phyloP scores from a whole-genome alignment of 2,113 vertebrate genomes.

The Reinhardtius hippoglossoides region DNA sequence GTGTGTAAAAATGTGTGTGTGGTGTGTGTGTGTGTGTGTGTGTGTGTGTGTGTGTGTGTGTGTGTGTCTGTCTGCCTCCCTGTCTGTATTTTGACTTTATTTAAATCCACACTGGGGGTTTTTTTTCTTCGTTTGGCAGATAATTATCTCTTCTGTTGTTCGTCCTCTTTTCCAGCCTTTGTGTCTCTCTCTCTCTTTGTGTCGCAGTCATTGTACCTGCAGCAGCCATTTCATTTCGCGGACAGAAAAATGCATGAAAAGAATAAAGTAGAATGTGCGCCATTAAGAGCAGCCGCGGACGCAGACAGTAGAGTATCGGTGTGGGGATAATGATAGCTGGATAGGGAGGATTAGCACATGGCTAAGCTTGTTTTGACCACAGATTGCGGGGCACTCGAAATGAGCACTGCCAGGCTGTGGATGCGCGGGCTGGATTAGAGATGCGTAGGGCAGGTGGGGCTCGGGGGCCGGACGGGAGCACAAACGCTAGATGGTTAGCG shows the following conservation, averaged over 20 bases:
- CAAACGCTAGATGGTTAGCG: slow-evolving; percentile 34
- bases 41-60: slow-evolving; percentile 27
- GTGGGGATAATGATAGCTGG: slow-evolving; percentile 70
- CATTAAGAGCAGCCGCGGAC: slow-evolving; percentile 41
- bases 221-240: slow-evolving; percentile 2
- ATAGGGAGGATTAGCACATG: slow-evolving; percentile 67
- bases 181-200: slow-evolving; percentile 31
- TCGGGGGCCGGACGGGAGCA: slow-evolving; percentile 4
- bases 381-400: slow-evolving; percentile 73
- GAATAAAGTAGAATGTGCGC: slow-evolving; percentile 33
- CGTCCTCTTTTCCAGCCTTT: slow-evolving; percentile 23
- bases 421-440: slow-evolving; percentile 66
- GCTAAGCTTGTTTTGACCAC: slow-evolving; percentile 79
- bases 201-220: background rate
- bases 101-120: slow-evolving; percentile 21
- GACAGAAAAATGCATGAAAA: slow-evolving; percentile 8
- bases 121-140: slow-evolving; percentile 13
- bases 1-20: background rate
- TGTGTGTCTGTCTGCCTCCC: slow-evolving; percentile 26
- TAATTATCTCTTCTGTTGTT: slow-evolving; percentile 26
- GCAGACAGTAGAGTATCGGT: slow-evolving; percentile 61
- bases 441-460: slow-evolving; percentile 31
- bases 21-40: slow-evolving; percentile 23
- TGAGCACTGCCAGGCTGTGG: slow-evolving; percentile 56
- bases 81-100: slow-evolving; percentile 42